Percentiles rank a stretch among this genome's conserved stretches.
Conservation (phyloP, 2,888 invertebrate genomes). For the Cheilosia urbana region DNA sequence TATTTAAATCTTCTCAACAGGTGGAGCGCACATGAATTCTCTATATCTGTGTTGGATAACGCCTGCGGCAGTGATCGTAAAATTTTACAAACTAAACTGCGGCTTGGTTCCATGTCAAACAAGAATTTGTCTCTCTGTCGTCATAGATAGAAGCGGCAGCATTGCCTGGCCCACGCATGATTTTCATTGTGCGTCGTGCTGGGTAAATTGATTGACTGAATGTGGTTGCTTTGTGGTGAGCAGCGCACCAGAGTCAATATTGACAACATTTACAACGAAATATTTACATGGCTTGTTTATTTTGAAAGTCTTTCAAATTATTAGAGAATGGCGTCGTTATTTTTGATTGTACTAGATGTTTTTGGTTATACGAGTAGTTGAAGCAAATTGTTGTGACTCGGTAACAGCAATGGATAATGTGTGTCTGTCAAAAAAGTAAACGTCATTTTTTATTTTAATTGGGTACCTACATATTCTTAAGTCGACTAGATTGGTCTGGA, state of each 20-base stretch:
- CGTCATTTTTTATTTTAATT: too few relatives aligned
- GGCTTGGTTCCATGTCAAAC: conserved; percentile 28
- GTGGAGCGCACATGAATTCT: conserved; percentile 41
- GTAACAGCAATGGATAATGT: too few relatives aligned
- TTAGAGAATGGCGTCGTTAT: too few relatives aligned
- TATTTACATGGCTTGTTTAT: conserved; percentile 9
- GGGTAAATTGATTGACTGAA: conserved; percentile 24
- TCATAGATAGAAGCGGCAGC: conserved; percentile 26
- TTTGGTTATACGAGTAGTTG: too few relatives aligned
- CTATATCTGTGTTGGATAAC: conserved; percentile 8
- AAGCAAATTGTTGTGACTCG: too few relatives aligned
- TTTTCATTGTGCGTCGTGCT: conserved; percentile 17
- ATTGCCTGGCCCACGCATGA: conserved; percentile 44
- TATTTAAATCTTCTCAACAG: conserved; percentile 34
- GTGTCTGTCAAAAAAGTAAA: too few relatives aligned
- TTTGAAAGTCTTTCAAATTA: too few relatives aligned
- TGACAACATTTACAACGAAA: conserved; percentile 22
- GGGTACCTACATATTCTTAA: too few relatives aligned
- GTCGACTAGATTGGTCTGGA: too few relatives aligned
- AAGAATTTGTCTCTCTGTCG: conserved; percentile 40
- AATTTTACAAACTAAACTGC: conserved; percentile 22
- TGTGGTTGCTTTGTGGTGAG: conserved; percentile 25
- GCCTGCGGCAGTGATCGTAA: conserved; percentile 32
- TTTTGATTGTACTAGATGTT: not conserved
- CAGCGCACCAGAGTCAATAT: conserved; percentile 22